Conservation (phyloP, 2,888 invertebrate genomes). For the Unio pictorum region DNA sequence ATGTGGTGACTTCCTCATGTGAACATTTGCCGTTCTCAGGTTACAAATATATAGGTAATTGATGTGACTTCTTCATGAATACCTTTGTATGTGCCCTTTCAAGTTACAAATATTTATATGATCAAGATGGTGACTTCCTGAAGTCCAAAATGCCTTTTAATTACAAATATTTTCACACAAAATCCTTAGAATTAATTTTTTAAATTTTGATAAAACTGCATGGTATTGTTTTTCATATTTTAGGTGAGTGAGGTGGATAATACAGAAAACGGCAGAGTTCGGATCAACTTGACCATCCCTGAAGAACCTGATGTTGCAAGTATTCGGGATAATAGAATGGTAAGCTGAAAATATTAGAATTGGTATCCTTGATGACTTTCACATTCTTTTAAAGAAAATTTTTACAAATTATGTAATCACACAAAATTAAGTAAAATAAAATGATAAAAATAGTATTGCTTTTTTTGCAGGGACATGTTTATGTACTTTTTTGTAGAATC, state of each 20-base stretch:
- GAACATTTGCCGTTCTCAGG: too few species aligned
- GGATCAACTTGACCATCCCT: slow-evolving; percentile 59
- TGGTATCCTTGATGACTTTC: background rate
- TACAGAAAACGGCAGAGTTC: slow-evolving; percentile 53
- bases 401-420: too few species aligned
- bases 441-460: too few species aligned
- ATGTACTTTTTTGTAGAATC: too few species aligned
- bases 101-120: background rate
- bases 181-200: background rate
- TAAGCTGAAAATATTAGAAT: slow-evolving; percentile 1
- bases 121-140: background rate
- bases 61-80: too few species aligned
- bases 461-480: too few species aligned
- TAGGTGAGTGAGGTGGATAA: slow-evolving; percentile 59
- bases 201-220: background rate
- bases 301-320: slow-evolving; percentile 62
- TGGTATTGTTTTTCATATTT: slow-evolving; percentile 1
- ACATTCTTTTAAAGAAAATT: background rate
- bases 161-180: background rate
- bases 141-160: background rate
- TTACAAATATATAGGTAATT: too few species aligned
- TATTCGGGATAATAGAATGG: slow-evolving; percentile 26
- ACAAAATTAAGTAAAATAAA: too few species aligned
- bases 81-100: too few species aligned
- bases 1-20: too few species aligned